Evolutionary conservation across 2,888 invertebrate genomes (phyloP).

Genomic region (Macaria notata): DNA sequence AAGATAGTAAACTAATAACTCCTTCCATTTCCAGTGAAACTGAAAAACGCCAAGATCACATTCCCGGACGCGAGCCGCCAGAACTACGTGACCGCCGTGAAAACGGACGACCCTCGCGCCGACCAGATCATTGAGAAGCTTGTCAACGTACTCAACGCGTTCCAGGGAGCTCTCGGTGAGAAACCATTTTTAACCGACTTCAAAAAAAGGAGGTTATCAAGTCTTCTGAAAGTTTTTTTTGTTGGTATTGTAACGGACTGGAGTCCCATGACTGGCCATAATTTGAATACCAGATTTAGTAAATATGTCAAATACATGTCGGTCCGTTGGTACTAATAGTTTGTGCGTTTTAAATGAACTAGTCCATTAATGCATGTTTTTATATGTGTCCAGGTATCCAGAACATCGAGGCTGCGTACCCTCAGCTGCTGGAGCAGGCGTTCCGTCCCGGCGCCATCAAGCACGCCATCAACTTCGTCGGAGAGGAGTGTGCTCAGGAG

Average conservation of each 20-base stretch:
- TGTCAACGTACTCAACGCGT: constrained; percentile 41
- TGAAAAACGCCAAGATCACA: constrained; percentile 64
- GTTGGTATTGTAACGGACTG: too few relatives aligned
- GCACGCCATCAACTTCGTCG: constrained; percentile 85
- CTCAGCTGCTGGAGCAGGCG: constrained; percentile 85
- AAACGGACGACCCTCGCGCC: constrained; percentile 41
- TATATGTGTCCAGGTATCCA: constrained; percentile 64
- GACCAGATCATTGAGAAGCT: constrained; percentile 41
- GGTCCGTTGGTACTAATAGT: too few relatives aligned
- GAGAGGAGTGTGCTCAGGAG: constrained; percentile 81
- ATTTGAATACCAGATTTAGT: too few relatives aligned
- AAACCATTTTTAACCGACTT: background rate
- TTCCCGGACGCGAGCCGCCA: constrained; percentile 64
- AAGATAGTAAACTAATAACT: background rate
- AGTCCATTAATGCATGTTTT: too few relatives aligned
- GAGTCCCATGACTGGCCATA: too few relatives aligned
- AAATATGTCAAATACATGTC: too few relatives aligned
- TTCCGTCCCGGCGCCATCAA: constrained; percentile 90
- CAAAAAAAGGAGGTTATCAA: too few relatives aligned
- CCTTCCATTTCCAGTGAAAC: constrained; percentile 54
- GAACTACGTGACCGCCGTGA: constrained; percentile 39
- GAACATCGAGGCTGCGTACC: constrained; percentile 84
- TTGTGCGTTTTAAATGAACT: too few relatives aligned
- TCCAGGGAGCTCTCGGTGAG: constrained; percentile 53
- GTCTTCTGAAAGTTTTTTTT: too few relatives aligned